These are phyloP conservation scores for Pachypeltis micranthus DNA, from an alignment of 1,140 invertebrate genomes.

Conservation along the genomic window DNA sequence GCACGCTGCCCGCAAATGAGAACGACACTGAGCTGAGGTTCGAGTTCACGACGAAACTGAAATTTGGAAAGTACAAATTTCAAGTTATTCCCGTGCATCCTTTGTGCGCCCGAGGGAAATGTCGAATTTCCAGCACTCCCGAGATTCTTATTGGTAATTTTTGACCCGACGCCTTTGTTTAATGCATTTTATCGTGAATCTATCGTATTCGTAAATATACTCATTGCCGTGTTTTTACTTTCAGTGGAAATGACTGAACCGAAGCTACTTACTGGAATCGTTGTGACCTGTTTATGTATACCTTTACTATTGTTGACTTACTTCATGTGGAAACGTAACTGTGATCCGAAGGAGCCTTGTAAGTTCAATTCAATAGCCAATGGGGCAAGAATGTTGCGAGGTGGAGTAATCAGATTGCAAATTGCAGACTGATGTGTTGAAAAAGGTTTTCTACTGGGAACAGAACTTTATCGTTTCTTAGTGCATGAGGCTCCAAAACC, in stretches of 20 bases:
- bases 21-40: slow-evolving; percentile 9
- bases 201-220: no score
- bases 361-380: slow-evolving; percentile 4
- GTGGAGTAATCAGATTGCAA: no score
- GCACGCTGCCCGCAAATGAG: not conserved
- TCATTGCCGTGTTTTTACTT: slow-evolving; percentile 3
- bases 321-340: slow-evolving; percentile 21
- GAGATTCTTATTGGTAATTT: slow-evolving; percentile 15
- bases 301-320: slow-evolving; percentile 17
- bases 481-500: no score
- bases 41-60: slow-evolving; percentile 9
- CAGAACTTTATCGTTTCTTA: no score
- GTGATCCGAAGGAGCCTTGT: slow-evolving; percentile 15
- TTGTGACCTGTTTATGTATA: slow-evolving; percentile 16
- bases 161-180: not conserved
- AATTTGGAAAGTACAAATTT: slow-evolving; percentile 19
- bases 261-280: slow-evolving; percentile 16
- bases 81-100: slow-evolving; percentile 12
- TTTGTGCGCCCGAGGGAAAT: slow-evolving; percentile 9
- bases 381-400: not conserved
- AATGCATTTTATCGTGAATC: no score
- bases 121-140: slow-evolving; percentile 2
- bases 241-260: slow-evolving; percentile 20
- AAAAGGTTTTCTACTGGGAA: no score
- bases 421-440: no score